Percentiles rank a stretch among this genome's conserved stretches.
Conservation (phyloP, 2,888 invertebrate genomes). For the Philonicus albiceps region DNA sequence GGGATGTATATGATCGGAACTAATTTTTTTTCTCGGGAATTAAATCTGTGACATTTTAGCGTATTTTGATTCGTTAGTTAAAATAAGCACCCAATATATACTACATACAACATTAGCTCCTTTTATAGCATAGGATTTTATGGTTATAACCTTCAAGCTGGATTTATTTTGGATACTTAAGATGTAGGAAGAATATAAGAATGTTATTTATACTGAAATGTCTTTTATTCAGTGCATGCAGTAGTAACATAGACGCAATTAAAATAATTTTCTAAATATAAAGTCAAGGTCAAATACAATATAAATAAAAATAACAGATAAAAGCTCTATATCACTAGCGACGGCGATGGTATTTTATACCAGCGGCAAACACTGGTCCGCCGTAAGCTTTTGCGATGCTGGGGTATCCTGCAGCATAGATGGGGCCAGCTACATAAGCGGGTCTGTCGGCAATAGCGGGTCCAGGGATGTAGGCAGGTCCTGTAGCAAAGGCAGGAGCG, state of each 20-base stretch:
- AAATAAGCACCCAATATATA: too few species aligned
- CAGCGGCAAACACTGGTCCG: constrained; percentile 49
- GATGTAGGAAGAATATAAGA: too few species aligned
- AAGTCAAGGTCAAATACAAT: not conserved
- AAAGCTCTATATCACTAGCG: constrained; percentile 12
- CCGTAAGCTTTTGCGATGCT: constrained; percentile 47
- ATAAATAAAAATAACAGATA: constrained; percentile 19
- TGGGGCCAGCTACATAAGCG: constrained; percentile 11
- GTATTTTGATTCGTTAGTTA: too few species aligned
- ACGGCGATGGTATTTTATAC: constrained; percentile 41
- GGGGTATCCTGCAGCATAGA: constrained; percentile 41
- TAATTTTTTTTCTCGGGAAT: too few species aligned
- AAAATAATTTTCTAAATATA: not conserved
- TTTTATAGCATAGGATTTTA: too few species aligned
- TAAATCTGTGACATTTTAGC: too few species aligned
- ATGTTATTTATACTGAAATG: constrained; percentile 57
- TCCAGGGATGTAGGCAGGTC: constrained; percentile 52
- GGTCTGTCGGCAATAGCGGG: constrained; percentile 52
- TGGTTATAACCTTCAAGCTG: too few species aligned
- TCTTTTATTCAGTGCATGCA: constrained; percentile 64
- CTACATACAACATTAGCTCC: too few species aligned
- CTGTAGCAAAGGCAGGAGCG: constrained; percentile 51
- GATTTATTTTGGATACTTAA: too few species aligned
- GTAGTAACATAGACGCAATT: not conserved
- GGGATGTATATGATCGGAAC: too few species aligned